These are phyloP conservation scores for Ectemnius lituratus DNA, from an alignment of 2,888 invertebrate species.

Conservation along the genomic window DNA sequence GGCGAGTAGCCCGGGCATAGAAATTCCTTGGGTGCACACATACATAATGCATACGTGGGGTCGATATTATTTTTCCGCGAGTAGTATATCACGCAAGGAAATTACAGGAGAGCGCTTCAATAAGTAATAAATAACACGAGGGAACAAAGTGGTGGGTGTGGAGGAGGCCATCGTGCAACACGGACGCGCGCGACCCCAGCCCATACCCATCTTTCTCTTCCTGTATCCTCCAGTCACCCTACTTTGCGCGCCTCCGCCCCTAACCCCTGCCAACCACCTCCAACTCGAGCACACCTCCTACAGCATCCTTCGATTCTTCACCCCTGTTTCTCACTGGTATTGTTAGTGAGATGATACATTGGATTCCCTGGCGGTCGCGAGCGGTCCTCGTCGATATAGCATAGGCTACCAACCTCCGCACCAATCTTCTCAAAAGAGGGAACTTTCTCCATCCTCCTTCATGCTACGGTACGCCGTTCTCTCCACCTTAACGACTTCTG, in stretches of 20 bases:
- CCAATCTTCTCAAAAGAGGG: too few relatives aligned
- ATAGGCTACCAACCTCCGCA: too few relatives aligned
- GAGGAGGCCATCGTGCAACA: conserved; percentile 37
- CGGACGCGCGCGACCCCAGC: conserved; percentile 26
- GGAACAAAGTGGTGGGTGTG: conserved; percentile 58
- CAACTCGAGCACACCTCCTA: too few relatives aligned
- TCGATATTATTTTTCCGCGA: conserved; percentile 69
- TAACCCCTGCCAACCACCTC: too few relatives aligned
- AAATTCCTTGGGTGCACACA: conserved; percentile 15
- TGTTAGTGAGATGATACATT: conserved; percentile 62
- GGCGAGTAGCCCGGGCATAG: too few relatives aligned
- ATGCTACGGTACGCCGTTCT: neutral
- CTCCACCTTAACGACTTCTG: neutral
- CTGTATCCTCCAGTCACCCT: neutral
- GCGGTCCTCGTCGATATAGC: conserved; percentile 39
- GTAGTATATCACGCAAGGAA: conserved; percentile 68
- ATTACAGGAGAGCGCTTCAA: conserved; percentile 69
- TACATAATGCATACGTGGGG: conserved; percentile 64
- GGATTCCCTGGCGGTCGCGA: conserved; percentile 48
- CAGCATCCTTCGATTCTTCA: conserved; percentile 24
- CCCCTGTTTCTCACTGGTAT: conserved; percentile 40
- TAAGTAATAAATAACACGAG: conserved; percentile 70
- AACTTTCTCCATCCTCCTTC: neutral
- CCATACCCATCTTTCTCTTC: conserved; percentile 12
- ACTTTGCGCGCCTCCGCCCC: neutral